Percentiles rank a stretch among this genome's conserved stretches.
Evolutionary conservation across 2,797 vertebrate genomes (phyloP).

Genomic region (Hypotaenidia philippensis): DNA sequence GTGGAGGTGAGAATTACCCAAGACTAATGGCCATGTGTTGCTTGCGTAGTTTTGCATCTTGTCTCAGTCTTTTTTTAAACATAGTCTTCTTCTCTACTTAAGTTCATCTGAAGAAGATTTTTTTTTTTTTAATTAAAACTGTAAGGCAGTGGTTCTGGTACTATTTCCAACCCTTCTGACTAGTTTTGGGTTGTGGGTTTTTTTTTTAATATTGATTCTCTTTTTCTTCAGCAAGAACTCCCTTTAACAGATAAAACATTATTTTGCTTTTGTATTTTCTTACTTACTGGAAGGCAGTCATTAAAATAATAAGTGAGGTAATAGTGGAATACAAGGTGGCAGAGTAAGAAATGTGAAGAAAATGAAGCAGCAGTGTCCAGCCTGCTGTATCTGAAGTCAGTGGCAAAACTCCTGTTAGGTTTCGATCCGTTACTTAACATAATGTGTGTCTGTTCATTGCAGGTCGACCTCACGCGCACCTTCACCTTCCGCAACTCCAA

Average conservation of each 20-base stretch:
- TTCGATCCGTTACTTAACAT: not conserved
- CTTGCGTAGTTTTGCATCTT: not conserved
- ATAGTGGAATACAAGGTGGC: not conserved
- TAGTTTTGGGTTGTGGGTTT: not conserved
- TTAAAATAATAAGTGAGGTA: not conserved
- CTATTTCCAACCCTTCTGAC: not conserved
- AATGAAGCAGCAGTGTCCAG: not conserved
- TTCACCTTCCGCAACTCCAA: constrained; percentile 98
- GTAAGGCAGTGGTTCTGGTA: not conserved
- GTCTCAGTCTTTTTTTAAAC: not conserved
- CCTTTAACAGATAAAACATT: not conserved
- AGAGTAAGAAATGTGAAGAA: not conserved
- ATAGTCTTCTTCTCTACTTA: not conserved
- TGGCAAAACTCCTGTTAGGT: not conserved
- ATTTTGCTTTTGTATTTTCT: not conserved
- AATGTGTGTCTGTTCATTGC: not conserved
- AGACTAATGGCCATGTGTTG: not conserved
- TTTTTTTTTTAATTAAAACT: not conserved
- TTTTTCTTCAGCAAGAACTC: not conserved
- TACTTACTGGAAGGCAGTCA: not conserved
- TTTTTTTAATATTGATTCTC: not conserved
- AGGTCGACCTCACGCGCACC: constrained; percentile 94
- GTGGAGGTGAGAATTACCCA: not conserved
- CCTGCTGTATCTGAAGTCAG: not conserved
- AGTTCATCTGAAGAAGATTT: not conserved